Conservation (phyloP, 2,797 vertebrate genomes). For the Crossoptilon crossoptilon region DNA sequence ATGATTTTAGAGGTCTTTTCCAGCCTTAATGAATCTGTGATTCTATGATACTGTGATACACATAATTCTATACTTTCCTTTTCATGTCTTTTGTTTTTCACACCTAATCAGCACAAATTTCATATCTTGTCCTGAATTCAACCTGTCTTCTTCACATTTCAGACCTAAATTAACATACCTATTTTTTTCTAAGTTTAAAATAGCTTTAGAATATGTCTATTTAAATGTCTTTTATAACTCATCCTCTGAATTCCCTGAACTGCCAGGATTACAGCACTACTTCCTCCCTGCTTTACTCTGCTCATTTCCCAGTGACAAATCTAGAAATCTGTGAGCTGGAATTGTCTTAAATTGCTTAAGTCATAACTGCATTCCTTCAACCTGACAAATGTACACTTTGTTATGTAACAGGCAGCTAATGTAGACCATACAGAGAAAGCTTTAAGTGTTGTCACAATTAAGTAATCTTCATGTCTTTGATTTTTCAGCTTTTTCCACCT, state of each 20-base stretch:
- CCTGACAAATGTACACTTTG: not conserved
- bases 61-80: not conserved
- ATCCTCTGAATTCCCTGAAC: not conserved
- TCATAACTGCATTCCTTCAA: not conserved
- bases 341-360: conserved; percentile 28
- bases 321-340: not conserved
- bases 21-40: too few species aligned
- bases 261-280: not conserved
- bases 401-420: not conserved
- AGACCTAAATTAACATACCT: not conserved
- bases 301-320: not conserved
- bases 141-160: not conserved
- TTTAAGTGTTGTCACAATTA: not conserved
- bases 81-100: not conserved
- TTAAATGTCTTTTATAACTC: not conserved
- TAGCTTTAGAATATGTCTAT: not conserved
- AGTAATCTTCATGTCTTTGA: not conserved
- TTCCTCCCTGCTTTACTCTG: not conserved
- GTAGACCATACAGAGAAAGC: not conserved
- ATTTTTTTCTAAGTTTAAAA: conserved; percentile 9
- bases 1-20: too few species aligned
- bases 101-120: not conserved
- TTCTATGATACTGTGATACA: not conserved
- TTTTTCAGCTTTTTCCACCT: conserved; percentile 13
- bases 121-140: not conserved